A percentile compares a stretch with the other conserved stretches of the same genome.
These are phyloP conservation scores for Tanypteryx hageni DNA, from an alignment of 2,888 invertebrate genomes.

Conservation along the genomic window DNA sequence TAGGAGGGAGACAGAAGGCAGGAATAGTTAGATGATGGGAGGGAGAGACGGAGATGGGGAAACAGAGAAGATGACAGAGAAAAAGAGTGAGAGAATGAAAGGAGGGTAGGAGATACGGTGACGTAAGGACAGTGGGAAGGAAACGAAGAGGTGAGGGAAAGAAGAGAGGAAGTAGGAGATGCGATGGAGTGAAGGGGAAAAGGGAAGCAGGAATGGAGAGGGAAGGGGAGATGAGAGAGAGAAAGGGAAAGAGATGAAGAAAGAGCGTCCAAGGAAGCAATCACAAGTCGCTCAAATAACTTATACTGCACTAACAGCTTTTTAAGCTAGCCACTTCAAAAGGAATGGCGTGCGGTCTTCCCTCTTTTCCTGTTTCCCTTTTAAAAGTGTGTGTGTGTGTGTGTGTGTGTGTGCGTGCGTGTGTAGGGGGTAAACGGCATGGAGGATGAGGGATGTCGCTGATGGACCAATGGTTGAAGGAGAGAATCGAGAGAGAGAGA, in stretches of 20 bases:
- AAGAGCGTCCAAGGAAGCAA: conserved; percentile 1
- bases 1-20: neutral
- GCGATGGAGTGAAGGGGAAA: neutral
- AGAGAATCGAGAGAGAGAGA: too few relatives aligned
- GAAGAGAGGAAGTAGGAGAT: neutral
- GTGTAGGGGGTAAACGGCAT: neutral
- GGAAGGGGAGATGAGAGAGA: neutral
- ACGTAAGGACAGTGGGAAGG: neutral
- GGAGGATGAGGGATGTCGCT: neutral
- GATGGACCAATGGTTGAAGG: conserved; percentile 22
- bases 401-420: too few relatives aligned
- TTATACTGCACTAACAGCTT: conserved; percentile 63
- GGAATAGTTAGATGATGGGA: neutral
- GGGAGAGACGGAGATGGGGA: neutral
- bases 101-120: neutral
- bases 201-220: neutral
- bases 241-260: neutral
- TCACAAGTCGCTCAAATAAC: conserved; percentile 58
- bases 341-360: neutral
- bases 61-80: neutral
- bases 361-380: conserved; percentile 19
- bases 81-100: neutral
- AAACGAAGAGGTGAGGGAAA: neutral
- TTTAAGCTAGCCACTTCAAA: conserved; percentile 61
- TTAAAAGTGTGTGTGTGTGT: neutral